Conservation (phyloP, 2,797 vertebrate genomes). For the Lophura swinhoii region DNA sequence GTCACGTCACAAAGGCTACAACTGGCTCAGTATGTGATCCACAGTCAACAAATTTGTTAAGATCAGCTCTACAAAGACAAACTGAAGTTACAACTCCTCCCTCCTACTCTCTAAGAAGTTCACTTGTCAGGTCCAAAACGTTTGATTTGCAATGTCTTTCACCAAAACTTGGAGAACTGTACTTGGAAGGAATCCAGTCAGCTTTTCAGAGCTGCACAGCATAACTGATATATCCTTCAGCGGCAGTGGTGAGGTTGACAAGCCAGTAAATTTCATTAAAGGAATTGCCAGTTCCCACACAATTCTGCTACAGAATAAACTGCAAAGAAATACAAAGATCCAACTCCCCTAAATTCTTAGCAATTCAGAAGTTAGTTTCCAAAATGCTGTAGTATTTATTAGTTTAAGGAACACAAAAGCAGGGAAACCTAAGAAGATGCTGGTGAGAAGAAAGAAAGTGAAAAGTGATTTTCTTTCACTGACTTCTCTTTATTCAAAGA, state of each 20-base stretch:
- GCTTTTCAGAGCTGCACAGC: not conserved
- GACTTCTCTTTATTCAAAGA: not conserved
- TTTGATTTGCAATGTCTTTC: not conserved
- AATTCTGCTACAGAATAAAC: not conserved
- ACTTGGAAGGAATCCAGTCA: slow-evolving; percentile 20
- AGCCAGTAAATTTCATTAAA: slow-evolving; percentile 40
- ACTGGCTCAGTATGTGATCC: not conserved
- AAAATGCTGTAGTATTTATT: not conserved
- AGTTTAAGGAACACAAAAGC: not conserved
- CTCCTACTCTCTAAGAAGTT: not conserved
- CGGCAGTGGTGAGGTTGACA: not conserved
- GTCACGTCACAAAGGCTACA: not conserved
- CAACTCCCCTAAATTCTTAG: not conserved
- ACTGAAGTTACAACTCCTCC: not conserved
- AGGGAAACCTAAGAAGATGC: not conserved
- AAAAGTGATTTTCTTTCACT: not conserved
- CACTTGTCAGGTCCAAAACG: not conserved
- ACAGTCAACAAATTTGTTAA: slow-evolving; percentile 17
- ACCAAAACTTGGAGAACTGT: not conserved
- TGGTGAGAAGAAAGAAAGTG: not conserved
- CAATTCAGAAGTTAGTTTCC: not conserved
- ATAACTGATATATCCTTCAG: not conserved
- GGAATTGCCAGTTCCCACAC: slow-evolving; percentile 25
- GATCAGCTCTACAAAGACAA: not conserved
- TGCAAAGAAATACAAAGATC: not conserved